Evolutionary conservation across 2,797 vertebrate species (phyloP).

Genomic region (Helarctos malayanus): DNA sequence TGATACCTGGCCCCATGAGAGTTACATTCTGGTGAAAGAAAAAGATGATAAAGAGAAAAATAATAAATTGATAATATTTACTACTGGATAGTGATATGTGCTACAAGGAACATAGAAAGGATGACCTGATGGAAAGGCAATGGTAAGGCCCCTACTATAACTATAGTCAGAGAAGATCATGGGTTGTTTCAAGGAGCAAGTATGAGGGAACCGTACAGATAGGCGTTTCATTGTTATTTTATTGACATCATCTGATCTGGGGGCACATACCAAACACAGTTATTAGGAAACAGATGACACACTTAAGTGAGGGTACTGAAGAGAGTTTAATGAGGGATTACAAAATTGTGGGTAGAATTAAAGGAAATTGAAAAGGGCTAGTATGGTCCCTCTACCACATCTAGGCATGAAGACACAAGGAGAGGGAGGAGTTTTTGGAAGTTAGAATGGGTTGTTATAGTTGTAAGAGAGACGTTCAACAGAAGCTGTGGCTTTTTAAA

Average conservation of each 20-base stretch:
- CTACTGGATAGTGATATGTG: background rate
- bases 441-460: background rate
- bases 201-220: background rate
- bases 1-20: background rate
- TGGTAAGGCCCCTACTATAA: background rate
- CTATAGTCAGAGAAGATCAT: background rate
- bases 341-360: background rate
- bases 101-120: background rate
- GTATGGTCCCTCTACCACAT: background rate
- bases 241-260: background rate
- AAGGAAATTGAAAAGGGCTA: background rate
- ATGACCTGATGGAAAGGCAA: background rate
- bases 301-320: background rate
- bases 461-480: background rate
- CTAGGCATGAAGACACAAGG: background rate
- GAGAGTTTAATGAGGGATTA: background rate
- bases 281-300: background rate
- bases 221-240: background rate
- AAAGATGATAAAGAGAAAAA: background rate
- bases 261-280: background rate
- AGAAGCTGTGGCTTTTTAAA: background rate
- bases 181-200: constrained; percentile 4
- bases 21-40: background rate
- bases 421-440: background rate
- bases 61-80: background rate